Evolutionary conservation across 2,797 vertebrate species (phyloP).

Genomic region (Atherinosoma microstoma): DNA sequence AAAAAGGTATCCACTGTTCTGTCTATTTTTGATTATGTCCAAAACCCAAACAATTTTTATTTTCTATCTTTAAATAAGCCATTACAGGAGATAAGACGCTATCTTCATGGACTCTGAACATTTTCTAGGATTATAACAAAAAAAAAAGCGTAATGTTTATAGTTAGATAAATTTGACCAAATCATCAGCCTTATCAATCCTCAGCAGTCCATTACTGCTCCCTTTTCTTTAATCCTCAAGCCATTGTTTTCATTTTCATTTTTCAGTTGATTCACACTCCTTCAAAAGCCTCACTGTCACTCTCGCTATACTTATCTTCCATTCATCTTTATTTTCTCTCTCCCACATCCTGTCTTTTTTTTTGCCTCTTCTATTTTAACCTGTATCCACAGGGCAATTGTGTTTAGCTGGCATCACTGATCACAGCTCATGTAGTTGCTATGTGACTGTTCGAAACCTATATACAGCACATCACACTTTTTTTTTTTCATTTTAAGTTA

Average conservation of each 20-base stretch:
- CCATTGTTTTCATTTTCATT: background rate
- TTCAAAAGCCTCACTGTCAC: background rate
- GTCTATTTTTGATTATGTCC: constrained; percentile 14
- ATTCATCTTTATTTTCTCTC: constrained; percentile 1
- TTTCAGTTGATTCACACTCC: constrained; percentile 5
- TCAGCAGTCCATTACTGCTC: background rate
- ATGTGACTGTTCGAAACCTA: background rate
- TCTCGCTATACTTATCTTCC: background rate
- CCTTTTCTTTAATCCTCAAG: background rate
- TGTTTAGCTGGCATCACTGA: constrained; percentile 29
- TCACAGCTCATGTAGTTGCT: constrained; percentile 53
- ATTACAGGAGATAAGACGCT: constrained; percentile 20
- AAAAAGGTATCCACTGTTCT: constrained; percentile 16
- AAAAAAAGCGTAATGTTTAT: background rate
- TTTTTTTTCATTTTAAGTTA: background rate
- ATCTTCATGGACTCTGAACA: constrained; percentile 3
- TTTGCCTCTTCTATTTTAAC: constrained; percentile 34
- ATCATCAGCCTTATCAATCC: background rate
- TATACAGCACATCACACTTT: background rate
- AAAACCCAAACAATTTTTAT: background rate
- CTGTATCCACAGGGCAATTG: constrained; percentile 28
- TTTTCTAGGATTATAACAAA: background rate
- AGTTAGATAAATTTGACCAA: constrained; percentile 8
- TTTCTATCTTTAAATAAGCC: background rate
- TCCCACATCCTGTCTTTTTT: constrained; percentile 5